Evolutionary conservation across 2,888 invertebrate genomes (phyloP), one percentile per base, ranked within the genome.

Genomic region (Harpalus rufipes): DNA sequence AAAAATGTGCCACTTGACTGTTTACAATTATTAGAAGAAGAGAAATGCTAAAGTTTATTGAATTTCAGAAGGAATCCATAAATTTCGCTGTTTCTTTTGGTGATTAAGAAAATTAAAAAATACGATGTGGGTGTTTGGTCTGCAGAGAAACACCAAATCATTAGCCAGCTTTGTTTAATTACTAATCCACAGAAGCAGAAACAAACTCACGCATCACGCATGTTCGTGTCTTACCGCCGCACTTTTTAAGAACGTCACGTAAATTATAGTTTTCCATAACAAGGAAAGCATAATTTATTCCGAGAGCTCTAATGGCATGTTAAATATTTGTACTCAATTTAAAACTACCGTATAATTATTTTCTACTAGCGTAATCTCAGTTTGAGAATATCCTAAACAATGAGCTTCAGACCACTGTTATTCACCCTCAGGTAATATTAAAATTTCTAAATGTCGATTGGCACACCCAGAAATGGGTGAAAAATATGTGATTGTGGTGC

Each of bases 211-310:
- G 58, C 79, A 79, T 79, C 56, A 59, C 79, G 80, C 61, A 41
- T 61, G 80, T 61, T 58, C 61, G 61, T 61, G 80, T 59, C 56
- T 25, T 32, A 16, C 41, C 14, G 32, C 61, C 61, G 58, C 78
- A 78, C 80, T 61, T 80, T 80, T 80, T 80, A 61, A 80, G 80
- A 80, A 59, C 80, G 80, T 59, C 63, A 80, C 80, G 61, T 80
- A 80, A 80, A 80, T 80, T 80, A 80, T 80, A 80, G 80, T 80
- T 80, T 80, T 80, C 80, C 80, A 61, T 80, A 80, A 80, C 80
- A 63, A 80, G 80, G 61, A 61, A 80, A 59, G 41, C 80, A 78
- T 59, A 80, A 80, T 61, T 39, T 80, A 80, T 61, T 61, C 63
- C 41, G 39, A 59, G 80, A 80, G 80, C 63, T 61, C 39, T 80